A percentile compares a stretch with the other conserved stretches of the same genome.
Evolutionary conservation across 2,888 invertebrate genomes (phyloP).

Genomic region (Neoascia interrupta): DNA sequence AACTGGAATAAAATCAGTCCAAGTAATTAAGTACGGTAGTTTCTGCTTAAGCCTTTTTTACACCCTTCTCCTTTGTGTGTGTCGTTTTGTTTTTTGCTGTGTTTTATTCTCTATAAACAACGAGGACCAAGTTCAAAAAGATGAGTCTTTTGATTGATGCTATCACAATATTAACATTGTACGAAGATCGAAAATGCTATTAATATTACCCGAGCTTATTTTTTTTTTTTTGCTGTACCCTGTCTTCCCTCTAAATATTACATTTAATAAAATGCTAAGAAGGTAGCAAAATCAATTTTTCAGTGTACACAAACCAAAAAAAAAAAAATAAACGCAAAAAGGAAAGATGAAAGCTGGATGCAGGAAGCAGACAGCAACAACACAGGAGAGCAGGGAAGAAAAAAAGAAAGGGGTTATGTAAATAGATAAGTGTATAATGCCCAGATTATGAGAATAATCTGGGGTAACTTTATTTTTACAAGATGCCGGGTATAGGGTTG

Average conservation of each 20-base stretch:
- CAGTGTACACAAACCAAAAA: neutral
- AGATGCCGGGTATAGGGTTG: constrained; percentile 7
- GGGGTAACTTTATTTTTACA: constrained; percentile 47
- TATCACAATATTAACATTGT: constrained; percentile 43
- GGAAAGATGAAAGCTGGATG: neutral
- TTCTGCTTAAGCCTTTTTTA: constrained; percentile 12
- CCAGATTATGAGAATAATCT: constrained; percentile 56
- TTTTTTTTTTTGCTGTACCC: neutral
- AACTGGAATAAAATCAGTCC: neutral
- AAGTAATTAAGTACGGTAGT: constrained; percentile 1
- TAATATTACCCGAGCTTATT: constrained; percentile 1
- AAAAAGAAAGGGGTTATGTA: constrained; percentile 49
- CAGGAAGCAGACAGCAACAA: constrained; percentile 4
- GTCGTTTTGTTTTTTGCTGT: too few species aligned
- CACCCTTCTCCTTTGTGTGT: too few species aligned
- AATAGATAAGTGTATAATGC: constrained; percentile 52
- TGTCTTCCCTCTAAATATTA: neutral
- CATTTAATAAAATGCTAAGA: neutral
- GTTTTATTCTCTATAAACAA: too few species aligned
- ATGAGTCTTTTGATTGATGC: constrained; percentile 35
- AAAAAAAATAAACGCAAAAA: neutral
- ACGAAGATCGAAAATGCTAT: constrained; percentile 24
- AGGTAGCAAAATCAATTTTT: constrained; percentile 38
- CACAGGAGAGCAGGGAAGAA: neutral
- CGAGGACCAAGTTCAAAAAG: too few species aligned